Evolutionary conservation across 1,140 invertebrate genomes (phyloP), one percentile per base, ranked within the genome.

Genomic region (Leptinotarsa undecemlineata): DNA sequence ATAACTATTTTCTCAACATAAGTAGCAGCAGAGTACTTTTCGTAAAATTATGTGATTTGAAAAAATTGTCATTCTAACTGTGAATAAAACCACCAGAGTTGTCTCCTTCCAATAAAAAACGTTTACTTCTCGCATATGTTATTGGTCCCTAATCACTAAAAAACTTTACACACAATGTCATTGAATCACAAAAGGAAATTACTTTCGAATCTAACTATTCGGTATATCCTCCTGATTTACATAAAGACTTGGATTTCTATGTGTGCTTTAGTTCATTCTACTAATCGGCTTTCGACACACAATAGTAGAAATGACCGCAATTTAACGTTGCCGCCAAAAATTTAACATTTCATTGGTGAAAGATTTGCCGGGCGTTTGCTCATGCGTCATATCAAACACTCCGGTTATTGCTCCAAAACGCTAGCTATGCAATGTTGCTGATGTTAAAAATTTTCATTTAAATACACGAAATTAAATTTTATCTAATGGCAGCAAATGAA

Each of bases 351-450:
- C 23, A 6, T 72, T 75, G 74, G 69, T 67, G 23, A 21, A 42
- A 26, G 17, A 47, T 23, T 23, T 33, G 17, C 51, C 15, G 71
- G 74, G 51, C 63, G 71, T 64, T 71, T 26, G 48, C 48, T 69
- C 75, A 19, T 73, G 75, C 75, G 75, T 71, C 62, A 23, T 63
- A 70, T 19, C 20, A 26, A 62, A n/a, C 42, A 76, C 71, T 73
- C 71, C 66, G 75, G 75, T 76, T 76, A 71, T 76, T 76, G 75
- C 75, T 73, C 75, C 73, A 33, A 19, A 68, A 68, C 13, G 51
- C n/a, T 8, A 57, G 51, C 51, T 57, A 8, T 17, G 15, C 17
- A 57, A 57, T 19, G 51, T 57, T n/a, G 51, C 14, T 17, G 51
- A 19, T 57, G 15, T 57, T 57, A 4, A 19, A 1, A 57, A 8